Base-by-base conservation (phyloP, 2,113 vertebrate genomes). In the Typhlomys cinereus region DNA sequence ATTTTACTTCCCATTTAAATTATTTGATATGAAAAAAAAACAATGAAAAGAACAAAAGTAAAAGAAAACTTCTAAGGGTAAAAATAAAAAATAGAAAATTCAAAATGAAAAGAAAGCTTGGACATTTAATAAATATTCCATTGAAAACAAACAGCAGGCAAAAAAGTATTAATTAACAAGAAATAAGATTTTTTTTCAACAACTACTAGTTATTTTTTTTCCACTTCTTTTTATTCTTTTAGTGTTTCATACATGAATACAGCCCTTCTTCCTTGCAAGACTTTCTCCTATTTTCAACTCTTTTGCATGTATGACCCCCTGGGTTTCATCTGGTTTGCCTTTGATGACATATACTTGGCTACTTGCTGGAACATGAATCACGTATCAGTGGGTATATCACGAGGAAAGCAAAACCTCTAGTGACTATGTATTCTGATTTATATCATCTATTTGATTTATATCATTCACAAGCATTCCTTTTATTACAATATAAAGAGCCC, bases 11-110 rank as follows among this genome's bases (percentile, higher is more conserved):
- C 36, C 85, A 81, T 86, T 70, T 25, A 84, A 94, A 85, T 70
- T 73, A 82, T 66, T 93, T 79, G 36, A 85, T 46, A 85, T 54
- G 9, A 94, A 90, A 94, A 90, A 29, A 95, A 92, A 85, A 29
- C 73, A 85, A 83, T 25, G 12, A 20, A 39, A 41, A 85, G 14
- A 57, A 50, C 70, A 59, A n/a, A n/a, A n/a, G n/a, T n/a, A n/a
- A n/a, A n/a, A n/a, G n/a, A n/a, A n/a, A 81, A 79, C 13, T 87
- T 7, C 46, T 74, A 90, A 73, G 34, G 91, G n/a, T 86, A 73
- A 91, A 93, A 59, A 57, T 0, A 50, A 8, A 85, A 3, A 81
- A 11, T 54, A 67, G 36, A 76, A 90, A 91, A 80, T 25, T 18
- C 39, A 88, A 95, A 88, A 44, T 74, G 2, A 85, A 96, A 94